Percentiles rank a stretch among this genome's conserved stretches.
phyloP scores from a whole-genome alignment of 2,797 vertebrate genomes.

The Sylvilagus floridanus region DNA sequence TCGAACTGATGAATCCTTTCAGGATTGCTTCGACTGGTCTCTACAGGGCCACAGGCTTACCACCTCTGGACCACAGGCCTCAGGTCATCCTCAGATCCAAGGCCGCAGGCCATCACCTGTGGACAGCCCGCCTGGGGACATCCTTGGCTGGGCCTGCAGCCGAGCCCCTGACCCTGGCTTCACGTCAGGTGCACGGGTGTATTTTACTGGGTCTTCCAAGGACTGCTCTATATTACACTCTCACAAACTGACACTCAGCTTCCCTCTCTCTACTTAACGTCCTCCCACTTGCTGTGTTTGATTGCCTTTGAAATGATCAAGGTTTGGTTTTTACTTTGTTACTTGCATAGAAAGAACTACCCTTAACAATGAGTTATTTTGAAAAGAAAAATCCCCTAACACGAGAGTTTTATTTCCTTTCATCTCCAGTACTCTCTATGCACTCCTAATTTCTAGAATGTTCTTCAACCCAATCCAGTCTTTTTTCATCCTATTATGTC shows the following conservation, averaged over 20 bases:
- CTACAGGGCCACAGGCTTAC: background rate
- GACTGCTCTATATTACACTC: background rate
- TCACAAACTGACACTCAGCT: background rate
- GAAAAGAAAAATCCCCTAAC: conserved; percentile 62
- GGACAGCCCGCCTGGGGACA: fast-evolving
- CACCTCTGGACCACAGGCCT: too few relatives aligned
- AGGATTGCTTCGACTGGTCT: background rate
- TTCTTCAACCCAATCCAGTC: background rate
- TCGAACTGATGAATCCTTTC: background rate
- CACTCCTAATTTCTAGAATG: background rate
- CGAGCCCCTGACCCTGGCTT: fast-evolving
- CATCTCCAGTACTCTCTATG: conserved; percentile 55
- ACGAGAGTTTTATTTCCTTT: conserved; percentile 30
- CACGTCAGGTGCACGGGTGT: fast-evolving
- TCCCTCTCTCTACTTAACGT: background rate
- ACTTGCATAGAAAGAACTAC: conserved; percentile 60
- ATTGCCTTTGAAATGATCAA: conserved; percentile 78
- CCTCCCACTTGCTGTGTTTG: conserved; percentile 35
- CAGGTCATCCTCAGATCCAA: too few relatives aligned
- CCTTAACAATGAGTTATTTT: conserved; percentile 5
- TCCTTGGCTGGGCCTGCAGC: fast-evolving
- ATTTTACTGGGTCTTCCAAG: background rate
- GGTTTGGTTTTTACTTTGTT: conserved; percentile 64
- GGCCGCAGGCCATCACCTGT: background rate
- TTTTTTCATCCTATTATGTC: background rate